Percentiles rank a stretch among this genome's conserved stretches.
Conservation (phyloP, 2,888 invertebrate species). For the Drosophila maculinotata region DNA sequence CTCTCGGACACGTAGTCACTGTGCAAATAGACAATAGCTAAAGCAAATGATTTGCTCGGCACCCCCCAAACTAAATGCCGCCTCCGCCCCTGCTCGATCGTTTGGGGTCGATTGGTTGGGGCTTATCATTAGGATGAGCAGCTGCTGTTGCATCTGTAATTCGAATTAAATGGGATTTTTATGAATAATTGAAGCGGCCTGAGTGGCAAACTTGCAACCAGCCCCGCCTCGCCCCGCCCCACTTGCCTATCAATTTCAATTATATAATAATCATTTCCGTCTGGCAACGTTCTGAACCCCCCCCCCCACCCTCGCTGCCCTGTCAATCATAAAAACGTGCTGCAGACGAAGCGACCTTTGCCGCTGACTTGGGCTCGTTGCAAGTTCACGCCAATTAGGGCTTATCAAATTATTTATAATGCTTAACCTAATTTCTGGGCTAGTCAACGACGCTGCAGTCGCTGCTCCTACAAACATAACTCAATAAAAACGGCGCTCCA, state of each 20-base stretch:
- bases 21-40: constrained; percentile 8
- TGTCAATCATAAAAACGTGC: constrained; percentile 67
- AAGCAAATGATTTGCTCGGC: constrained; percentile 9
- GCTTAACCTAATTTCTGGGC: constrained; percentile 82
- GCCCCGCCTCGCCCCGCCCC: too few species aligned
- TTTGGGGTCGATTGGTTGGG: constrained; percentile 39
- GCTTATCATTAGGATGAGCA: constrained; percentile 67
- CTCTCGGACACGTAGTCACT: constrained; percentile 38
- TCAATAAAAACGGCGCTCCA: constrained; percentile 72
- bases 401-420: constrained; percentile 84
- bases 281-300: constrained; percentile 44
- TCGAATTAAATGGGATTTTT: constrained; percentile 71
- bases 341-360: constrained; percentile 7
- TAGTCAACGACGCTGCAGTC: constrained; percentile 47
- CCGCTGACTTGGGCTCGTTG: constrained; percentile 33
- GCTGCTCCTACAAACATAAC: constrained; percentile 33
- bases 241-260: constrained; percentile 77
- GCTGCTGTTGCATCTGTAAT: constrained; percentile 77
- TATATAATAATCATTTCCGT: constrained; percentile 79
- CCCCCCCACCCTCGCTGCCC: constrained; percentile 23
- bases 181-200: constrained; percentile 69
- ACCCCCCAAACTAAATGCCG: not conserved
- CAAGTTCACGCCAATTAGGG: constrained; percentile 81
- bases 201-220: constrained; percentile 23
- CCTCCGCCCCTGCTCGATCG: not conserved